Conservation (phyloP, 2,113 vertebrate species). For the Cranoglanis bouderius region DNA sequence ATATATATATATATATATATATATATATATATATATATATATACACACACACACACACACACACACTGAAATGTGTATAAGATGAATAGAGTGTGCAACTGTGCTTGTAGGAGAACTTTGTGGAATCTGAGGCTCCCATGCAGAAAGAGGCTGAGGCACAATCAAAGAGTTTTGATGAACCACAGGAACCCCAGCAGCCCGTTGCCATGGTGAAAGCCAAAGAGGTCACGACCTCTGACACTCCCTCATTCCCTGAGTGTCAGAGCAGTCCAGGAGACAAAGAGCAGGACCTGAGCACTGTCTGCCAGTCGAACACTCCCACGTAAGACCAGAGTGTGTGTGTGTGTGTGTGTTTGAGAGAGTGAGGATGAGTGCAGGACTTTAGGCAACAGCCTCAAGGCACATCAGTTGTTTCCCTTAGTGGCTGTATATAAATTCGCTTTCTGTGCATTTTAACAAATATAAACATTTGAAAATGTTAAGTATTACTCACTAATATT, state of each 20-base stretch:
- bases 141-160: neutral
- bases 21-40: too few species aligned
- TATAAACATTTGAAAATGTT: neutral
- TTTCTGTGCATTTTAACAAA: neutral
- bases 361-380: conserved; percentile 45
- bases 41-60: neutral
- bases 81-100: neutral
- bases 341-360: conserved; percentile 37
- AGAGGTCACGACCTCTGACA: conserved; percentile 53
- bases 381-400: neutral
- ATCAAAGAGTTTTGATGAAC: neutral
- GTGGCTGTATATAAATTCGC: neutral
- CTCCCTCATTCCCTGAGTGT: conserved; percentile 33
- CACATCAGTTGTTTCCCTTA: neutral
- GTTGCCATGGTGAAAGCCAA: conserved; percentile 48
- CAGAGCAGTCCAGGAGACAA: conserved; percentile 49
- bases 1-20: too few species aligned
- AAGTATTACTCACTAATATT: neutral
- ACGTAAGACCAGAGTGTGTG: conserved; percentile 64
- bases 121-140: neutral
- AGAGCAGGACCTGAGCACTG: conserved; percentile 66
- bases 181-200: conserved; percentile 14
- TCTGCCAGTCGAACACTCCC: conserved; percentile 72
- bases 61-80: neutral
- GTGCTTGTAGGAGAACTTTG: conserved; percentile 14